These are phyloP conservation scores for Amphipoea oculea DNA, from an alignment of 2,888 invertebrate genomes.

Conservation along the genomic window DNA sequence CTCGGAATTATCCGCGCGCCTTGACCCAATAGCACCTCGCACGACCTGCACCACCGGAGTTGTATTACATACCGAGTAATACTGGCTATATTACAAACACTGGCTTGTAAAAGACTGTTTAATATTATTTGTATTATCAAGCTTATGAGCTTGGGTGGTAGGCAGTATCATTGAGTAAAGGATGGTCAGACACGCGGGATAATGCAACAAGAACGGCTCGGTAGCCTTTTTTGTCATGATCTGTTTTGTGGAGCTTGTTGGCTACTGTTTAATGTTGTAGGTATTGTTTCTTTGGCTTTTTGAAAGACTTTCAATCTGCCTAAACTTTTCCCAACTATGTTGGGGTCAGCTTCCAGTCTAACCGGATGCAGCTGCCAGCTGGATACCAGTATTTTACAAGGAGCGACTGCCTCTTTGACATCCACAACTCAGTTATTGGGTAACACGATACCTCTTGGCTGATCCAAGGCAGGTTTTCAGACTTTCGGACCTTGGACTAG, in stretches of 20 bases:
- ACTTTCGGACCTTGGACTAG: too few relatives aligned
- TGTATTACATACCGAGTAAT: constrained; percentile 51
- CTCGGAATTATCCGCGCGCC: constrained; percentile 47
- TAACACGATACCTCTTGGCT: background rate
- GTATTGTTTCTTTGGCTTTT: background rate
- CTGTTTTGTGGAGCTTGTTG: background rate
- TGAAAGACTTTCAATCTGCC: too few relatives aligned
- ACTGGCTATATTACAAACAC: constrained; percentile 33
- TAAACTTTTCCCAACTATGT: too few relatives aligned
- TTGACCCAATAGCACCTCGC: constrained; percentile 58
- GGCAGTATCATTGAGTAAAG: background rate
- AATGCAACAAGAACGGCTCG: background rate
- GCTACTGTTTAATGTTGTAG: too few relatives aligned
- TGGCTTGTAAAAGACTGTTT: constrained; percentile 17
- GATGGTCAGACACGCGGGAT: background rate
- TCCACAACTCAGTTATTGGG: background rate
- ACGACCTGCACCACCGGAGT: constrained; percentile 53
- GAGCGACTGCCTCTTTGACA: background rate
- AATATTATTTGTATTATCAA: constrained; percentile 15
- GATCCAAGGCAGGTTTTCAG: too few relatives aligned
- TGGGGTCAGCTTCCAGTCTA: too few relatives aligned
- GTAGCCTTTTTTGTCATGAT: background rate
- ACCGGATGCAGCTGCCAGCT: too few relatives aligned
- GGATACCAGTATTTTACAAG: too few relatives aligned
- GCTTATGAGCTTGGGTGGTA: background rate